Base-by-base conservation (phyloP, 2,888 invertebrate genomes). In the Drosophila austrosaltans region DNA sequence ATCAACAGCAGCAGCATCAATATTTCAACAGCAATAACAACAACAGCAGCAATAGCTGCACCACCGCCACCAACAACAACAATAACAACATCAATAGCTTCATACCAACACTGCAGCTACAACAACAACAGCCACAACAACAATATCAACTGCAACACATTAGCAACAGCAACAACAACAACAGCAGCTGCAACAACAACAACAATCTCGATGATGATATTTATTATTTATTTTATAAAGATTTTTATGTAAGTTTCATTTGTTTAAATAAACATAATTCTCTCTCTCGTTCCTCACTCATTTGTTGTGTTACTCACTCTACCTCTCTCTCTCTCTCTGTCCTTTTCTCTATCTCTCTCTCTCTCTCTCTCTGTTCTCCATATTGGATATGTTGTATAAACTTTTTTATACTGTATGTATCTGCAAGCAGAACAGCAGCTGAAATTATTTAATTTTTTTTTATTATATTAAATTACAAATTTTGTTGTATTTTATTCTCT, bases 201-300 rank as follows among this genome's bases (percentile, higher is more conserved):
- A 82, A 88, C 76, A 83, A 83, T 78, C 63, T 77, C 57, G 87
- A 86, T 78, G 88, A 89, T 81, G 90, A 90, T 76, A 85, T 91
- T 85, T 91, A 91, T 87, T 91, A 91, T 90, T 89, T 91, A 75
- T 87, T 90, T 84, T 91, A 91, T 85, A 90, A 90, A 90, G 91
- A 91, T 89, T 81, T 91, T 80, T 90, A 91, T 91, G 91, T 91
- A 90, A 91, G 91, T 91, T 69, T 40, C 53, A 48, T 40, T 67
- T 53, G 16, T n/a, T 7, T 28, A 25, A 32, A 32, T 25, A 32
- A 28, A 58, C 10, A 10, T 36, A 36, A 36, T 36, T 8, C 16
- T 3, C 16, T 39, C 22, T 28, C 53, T 44, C 44, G 30, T 30
- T 44, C 4, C 16, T 42, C 4, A 36, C 25, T 64, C n/a, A 40